These are phyloP conservation scores for Acanthosepion lycidas DNA, from an alignment of 2,888 invertebrate species.

Conservation along the genomic window DNA sequence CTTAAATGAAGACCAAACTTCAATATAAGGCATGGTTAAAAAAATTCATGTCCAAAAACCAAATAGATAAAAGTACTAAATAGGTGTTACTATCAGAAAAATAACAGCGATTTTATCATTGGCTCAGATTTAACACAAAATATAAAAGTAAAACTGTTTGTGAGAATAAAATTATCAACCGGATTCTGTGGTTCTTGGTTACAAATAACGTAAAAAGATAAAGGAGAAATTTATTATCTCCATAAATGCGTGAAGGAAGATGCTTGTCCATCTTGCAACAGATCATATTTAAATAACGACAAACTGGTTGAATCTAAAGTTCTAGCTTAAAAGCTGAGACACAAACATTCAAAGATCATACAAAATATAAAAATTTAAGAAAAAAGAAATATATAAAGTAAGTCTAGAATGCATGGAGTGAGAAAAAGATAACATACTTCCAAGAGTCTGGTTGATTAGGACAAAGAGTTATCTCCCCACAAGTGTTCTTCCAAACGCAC, in stretches of 20 bases:
- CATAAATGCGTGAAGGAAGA: not conserved
- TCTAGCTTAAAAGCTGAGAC: not conserved
- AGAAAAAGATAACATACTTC: slow-evolving; percentile 33
- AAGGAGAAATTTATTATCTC: not conserved
- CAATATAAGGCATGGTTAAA: too few relatives aligned
- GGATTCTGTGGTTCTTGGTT: too few relatives aligned
- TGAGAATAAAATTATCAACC: too few relatives aligned
- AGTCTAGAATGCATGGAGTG: not conserved
- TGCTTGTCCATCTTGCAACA: not conserved
- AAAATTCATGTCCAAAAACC: too few relatives aligned
- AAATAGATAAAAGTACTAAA: too few relatives aligned
- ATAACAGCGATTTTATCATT: too few relatives aligned
- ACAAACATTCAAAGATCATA: not conserved
- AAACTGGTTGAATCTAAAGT: not conserved
- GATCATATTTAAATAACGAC: not conserved
- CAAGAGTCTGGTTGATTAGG: slow-evolving; percentile 1
- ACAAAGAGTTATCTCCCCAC: not conserved
- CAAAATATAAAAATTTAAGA: not conserved
- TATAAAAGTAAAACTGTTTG: too few relatives aligned
- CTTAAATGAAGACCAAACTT: too few relatives aligned
- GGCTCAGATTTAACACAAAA: too few relatives aligned
- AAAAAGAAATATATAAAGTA: not conserved
- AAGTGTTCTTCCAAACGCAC: not conserved
- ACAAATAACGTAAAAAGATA: not conserved
- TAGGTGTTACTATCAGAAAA: too few relatives aligned